phyloP scores from a whole-genome alignment of 2,888 invertebrate species.

The Drosophila eohydei region DNA sequence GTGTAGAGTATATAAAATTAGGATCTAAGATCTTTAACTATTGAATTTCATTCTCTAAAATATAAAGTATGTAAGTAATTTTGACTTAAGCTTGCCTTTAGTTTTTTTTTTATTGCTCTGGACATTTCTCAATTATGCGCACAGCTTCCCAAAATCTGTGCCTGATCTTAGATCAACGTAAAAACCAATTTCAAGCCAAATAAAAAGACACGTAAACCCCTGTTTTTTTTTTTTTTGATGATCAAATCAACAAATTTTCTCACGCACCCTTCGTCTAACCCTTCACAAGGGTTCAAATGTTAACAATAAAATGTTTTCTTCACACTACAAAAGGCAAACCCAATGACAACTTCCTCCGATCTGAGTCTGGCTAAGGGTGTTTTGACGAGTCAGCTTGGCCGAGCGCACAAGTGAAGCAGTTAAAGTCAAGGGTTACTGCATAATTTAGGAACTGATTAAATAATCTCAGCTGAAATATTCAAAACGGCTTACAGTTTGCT shows the following conservation, averaged over 20 bases:
- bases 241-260: slow-evolving; percentile 27
- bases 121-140: slow-evolving; percentile 12
- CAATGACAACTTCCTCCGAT: background rate
- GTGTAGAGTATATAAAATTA: background rate
- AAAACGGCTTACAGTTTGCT: background rate
- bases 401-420: slow-evolving; percentile 22
- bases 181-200: slow-evolving; percentile 8
- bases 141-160: background rate
- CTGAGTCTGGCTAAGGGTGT: slow-evolving; percentile 25
- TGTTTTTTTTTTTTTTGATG: slow-evolving; percentile 25
- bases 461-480: background rate
- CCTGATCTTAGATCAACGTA: slow-evolving; percentile 17
- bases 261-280: slow-evolving; percentile 10
- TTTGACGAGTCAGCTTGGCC: slow-evolving; percentile 9
- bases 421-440: slow-evolving; percentile 25
- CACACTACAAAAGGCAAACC: slow-evolving; percentile 21
- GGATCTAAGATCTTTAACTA: too few relatives aligned
- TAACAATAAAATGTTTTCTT: slow-evolving; percentile 10
- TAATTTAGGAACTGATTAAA: slow-evolving; percentile 16
- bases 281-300: slow-evolving; percentile 24
- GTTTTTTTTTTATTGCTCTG: background rate
- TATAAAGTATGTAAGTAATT: background rate
- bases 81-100: background rate
- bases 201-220: slow-evolving; percentile 17
- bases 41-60: too few relatives aligned